phyloP scores from a whole-genome alignment of 2,113 vertebrate genomes.

The Spea bombifrons region DNA sequence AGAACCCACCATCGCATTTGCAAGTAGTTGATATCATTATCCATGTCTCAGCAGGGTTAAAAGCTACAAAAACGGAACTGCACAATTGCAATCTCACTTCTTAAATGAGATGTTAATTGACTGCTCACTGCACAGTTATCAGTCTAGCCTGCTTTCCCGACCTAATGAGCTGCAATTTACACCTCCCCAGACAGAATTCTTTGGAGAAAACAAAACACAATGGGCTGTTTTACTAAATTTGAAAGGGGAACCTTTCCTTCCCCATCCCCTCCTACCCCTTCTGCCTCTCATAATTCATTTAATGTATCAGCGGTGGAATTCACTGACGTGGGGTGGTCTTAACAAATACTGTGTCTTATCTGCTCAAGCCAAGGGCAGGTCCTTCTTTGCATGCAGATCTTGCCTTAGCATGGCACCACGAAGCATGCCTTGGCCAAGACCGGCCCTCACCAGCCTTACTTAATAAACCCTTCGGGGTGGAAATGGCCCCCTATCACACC shows the following conservation, averaged over 20 bases:
- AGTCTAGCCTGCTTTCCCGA: background rate
- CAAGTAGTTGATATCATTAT: background rate
- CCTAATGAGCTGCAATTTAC: slow-evolving; percentile 5
- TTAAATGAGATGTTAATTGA: slow-evolving; percentile 9
- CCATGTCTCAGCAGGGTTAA: slow-evolving; percentile 1
- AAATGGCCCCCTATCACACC: too few species aligned
- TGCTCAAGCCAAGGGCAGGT: too few species aligned
- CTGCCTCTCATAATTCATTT: too few species aligned
- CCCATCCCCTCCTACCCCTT: too few species aligned
- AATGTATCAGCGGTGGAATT: too few species aligned
- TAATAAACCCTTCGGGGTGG: too few species aligned
- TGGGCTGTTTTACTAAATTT: background rate
- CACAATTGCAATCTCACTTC: background rate
- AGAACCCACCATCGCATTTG: background rate
- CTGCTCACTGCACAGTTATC: slow-evolving; percentile 4
- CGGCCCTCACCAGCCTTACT: too few species aligned
- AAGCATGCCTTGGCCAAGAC: too few species aligned
- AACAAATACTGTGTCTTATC: too few species aligned
- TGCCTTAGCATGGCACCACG: too few species aligned
- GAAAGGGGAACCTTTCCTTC: background rate
- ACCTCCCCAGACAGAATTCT: background rate
- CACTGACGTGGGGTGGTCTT: too few species aligned
- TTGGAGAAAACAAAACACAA: slow-evolving; percentile 2
- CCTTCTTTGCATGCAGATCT: too few species aligned
- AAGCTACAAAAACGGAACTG: background rate